A percentile compares a stretch with the other conserved stretches of the same genome.
phyloP scores from a whole-genome alignment of 2,888 invertebrate species.

The Pristionchus maxplancki region DNA sequence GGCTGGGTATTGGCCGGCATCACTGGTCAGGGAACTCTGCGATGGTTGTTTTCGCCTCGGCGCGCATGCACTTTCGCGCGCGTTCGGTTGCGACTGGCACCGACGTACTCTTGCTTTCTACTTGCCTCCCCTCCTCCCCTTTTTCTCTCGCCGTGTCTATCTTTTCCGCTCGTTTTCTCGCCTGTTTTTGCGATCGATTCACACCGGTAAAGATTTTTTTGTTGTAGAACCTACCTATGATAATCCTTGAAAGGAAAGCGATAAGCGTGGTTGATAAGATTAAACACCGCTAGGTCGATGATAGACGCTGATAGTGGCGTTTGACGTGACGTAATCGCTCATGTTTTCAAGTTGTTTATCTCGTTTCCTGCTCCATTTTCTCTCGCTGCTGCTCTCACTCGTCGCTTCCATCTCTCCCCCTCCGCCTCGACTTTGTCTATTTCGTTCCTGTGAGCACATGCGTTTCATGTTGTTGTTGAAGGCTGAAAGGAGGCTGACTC shows the following conservation, averaged over 20 bases:
- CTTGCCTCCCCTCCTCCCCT: not conserved
- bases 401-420: slow-evolving; percentile 7
- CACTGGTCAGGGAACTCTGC: not conserved
- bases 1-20: not conserved
- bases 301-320: not conserved
- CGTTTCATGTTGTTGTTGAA: slow-evolving; percentile 31
- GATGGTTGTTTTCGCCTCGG: not conserved
- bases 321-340: not conserved
- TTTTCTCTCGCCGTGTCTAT: not conserved
- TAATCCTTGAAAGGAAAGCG: not conserved
- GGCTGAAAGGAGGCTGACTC: not conserved
- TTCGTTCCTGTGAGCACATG: not conserved
- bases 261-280: not conserved
- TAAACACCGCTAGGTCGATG: not conserved
- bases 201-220: not conserved
- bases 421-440: not conserved
- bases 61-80: not conserved
- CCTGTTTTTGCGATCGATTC: slow-evolving; percentile 33
- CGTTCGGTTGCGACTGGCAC: slow-evolving; percentile 36
- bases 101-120: slow-evolving; percentile 29
- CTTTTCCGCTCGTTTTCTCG: not conserved
- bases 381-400: not conserved
- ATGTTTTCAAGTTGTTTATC: slow-evolving; percentile 1
- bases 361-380: slow-evolving; percentile 8
- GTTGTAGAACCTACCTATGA: not conserved